These are phyloP conservation scores for Scylla paramamosain DNA, from an alignment of 1,140 invertebrate genomes.

Conservation along the genomic window DNA sequence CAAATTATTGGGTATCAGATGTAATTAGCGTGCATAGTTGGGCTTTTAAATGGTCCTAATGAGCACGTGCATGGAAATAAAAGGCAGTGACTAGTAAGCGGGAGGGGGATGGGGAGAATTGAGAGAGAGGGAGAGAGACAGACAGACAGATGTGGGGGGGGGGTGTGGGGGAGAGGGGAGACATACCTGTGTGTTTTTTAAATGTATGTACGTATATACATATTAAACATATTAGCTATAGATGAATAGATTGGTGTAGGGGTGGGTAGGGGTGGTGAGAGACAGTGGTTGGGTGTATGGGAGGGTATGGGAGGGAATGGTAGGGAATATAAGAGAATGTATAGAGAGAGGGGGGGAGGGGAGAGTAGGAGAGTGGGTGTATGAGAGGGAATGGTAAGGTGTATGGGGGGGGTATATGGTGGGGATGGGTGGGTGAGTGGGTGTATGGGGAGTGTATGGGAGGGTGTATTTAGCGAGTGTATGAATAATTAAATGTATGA, in stretches of 20 bases:
- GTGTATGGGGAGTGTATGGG: background rate
- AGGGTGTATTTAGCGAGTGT: background rate
- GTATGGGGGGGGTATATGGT: too few species aligned
- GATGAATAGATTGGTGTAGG: background rate
- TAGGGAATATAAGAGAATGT: too few species aligned
- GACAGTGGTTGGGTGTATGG: background rate
- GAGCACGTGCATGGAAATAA: background rate
- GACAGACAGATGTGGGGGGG: background rate
- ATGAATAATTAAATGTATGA: conserved; percentile 25
- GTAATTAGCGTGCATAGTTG: too few species aligned
- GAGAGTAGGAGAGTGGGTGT: background rate
- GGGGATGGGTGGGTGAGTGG: background rate
- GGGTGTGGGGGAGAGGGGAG: background rate
- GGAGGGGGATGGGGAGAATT: background rate
- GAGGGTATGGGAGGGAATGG: background rate
- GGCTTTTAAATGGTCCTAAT: too few species aligned
- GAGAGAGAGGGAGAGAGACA: conserved; percentile 45
- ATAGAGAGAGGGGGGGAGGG: too few species aligned
- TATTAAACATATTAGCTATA: too few species aligned
- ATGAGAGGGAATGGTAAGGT: background rate
- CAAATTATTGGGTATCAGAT: too few species aligned
- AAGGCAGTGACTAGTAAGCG: background rate
- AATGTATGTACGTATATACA: background rate
- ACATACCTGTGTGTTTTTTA: too few species aligned
- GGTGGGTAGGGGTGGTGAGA: background rate